phyloP scores from a whole-genome alignment of 1,140 invertebrate genomes.

The Drosophila bipectinata region DNA sequence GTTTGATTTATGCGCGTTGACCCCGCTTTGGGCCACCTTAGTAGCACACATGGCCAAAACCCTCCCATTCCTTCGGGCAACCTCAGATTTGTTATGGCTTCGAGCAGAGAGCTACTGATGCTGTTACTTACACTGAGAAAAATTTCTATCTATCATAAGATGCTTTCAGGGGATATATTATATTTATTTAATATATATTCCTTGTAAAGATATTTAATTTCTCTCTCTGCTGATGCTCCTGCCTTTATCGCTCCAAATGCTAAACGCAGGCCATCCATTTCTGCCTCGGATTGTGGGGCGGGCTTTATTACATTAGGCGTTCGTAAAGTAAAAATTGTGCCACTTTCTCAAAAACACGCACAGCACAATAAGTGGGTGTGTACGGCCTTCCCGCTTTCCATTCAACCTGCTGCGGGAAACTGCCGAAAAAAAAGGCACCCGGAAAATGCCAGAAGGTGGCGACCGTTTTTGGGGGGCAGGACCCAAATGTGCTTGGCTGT shows the following conservation, averaged over 20 bases:
- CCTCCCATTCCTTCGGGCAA: slow-evolving; percentile 21
- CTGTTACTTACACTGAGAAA: slow-evolving; percentile 20
- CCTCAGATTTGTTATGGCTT: slow-evolving; percentile 73
- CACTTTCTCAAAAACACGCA: slow-evolving; percentile 82
- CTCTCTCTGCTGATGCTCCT: slow-evolving; percentile 23
- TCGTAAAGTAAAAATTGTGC: slow-evolving; percentile 82
- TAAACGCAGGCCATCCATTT: slow-evolving; percentile 79
- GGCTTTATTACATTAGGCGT: slow-evolving; percentile 82
- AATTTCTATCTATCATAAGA: background rate
- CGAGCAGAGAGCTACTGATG: slow-evolving; percentile 18
- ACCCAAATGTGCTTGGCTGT: slow-evolving; percentile 54
- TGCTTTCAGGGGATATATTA: background rate
- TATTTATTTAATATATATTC: background rate
- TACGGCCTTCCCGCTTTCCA: slow-evolving; percentile 39
- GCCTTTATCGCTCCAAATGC: slow-evolving; percentile 72
- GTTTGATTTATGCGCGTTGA: slow-evolving; percentile 82
- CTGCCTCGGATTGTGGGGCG: slow-evolving; percentile 43
- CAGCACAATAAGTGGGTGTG: slow-evolving; percentile 66
- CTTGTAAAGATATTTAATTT: background rate
- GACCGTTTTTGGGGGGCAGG: slow-evolving; percentile 15
- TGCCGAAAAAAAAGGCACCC: slow-evolving; percentile 69
- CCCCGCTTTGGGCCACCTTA: slow-evolving; percentile 64
- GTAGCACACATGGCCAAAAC: slow-evolving; percentile 61
- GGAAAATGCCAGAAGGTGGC: slow-evolving; percentile 36
- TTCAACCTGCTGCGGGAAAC: slow-evolving; percentile 78